These are phyloP conservation scores for Neodiprion fabricii DNA, from an alignment of 1,140 invertebrate species.

Conservation along the genomic window DNA sequence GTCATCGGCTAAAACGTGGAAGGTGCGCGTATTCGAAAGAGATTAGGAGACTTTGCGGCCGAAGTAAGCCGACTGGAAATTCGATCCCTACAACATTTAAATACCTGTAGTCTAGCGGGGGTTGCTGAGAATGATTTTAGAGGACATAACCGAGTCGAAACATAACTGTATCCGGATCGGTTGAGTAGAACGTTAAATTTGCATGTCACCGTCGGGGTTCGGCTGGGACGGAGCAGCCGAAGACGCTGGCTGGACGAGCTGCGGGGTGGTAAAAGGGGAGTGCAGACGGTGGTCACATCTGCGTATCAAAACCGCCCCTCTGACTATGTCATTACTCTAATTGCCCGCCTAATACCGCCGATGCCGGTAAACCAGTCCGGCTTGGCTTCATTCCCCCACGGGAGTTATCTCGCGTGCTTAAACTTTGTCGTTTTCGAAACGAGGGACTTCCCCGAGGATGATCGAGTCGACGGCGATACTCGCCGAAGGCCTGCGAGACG, in stretches of 20 bases:
- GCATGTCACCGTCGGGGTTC: not conserved
- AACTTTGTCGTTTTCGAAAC: not conserved
- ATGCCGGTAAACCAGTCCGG: not conserved
- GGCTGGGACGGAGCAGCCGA: not conserved
- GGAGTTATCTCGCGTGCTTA: not conserved
- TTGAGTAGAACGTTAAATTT: conserved; percentile 4
- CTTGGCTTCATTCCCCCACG: not conserved
- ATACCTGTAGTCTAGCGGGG: not conserved
- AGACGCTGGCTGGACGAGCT: not conserved
- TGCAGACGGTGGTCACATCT: not conserved
- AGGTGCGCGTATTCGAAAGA: too few species aligned
- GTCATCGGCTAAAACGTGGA: too few species aligned
- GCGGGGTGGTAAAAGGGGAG: too few species aligned
- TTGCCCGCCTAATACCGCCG: not conserved
- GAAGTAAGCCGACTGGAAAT: too few species aligned
- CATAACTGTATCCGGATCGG: not conserved
- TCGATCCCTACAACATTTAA: too few species aligned
- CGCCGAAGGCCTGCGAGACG: too few species aligned
- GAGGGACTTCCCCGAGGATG: too few species aligned
- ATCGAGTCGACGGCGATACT: too few species aligned
- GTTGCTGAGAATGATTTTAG: not conserved
- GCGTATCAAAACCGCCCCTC: not conserved
- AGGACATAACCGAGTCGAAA: not conserved
- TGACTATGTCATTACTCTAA: conserved; percentile 1
- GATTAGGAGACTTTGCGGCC: too few species aligned